Base-by-base conservation (phyloP, 2,888 invertebrate species). In the Leucophenga montana region DNA sequence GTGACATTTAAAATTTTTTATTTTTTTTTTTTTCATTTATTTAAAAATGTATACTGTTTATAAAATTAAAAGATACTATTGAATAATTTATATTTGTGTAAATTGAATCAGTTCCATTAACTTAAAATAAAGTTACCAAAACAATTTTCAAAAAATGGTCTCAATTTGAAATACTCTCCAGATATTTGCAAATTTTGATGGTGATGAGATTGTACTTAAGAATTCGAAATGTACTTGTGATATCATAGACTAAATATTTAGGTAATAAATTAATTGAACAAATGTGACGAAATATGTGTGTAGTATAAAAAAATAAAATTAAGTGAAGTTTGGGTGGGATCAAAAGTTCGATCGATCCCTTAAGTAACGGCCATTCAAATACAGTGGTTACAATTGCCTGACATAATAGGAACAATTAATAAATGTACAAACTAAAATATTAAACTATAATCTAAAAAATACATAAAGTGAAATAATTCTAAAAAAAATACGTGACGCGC, bases 301-400 rank as follows among this genome's bases (percentile, higher is more conserved):
- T n/a, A 11, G 1, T 16, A 16, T 50, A n/a, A n/a, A 16, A 48
- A 1, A 50, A 50, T 57, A 46, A 48, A 46, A 46, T 64, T 46
- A 57, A 27, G 57, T 57, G 31, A 27, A 27, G 57, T 57, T 57
- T 57, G n/a, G 18, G 14, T 13, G 50, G 18, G 50, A 50, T 50
- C 50, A 50, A 50, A 39, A 8, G 72, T 73, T 70, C 69, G 69
- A 61, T 20, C 44, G 39, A 62, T 68, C 27, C 64, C 66, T 79
- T 82, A 82, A 82, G 82, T 82, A 84, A 76, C 78, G 70, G 83
- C 83, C 84, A 80, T 80, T 83, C 68, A 69, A 73, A 71, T 80
- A 75, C 73, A 73, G 75, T 64, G 39, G 27, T 27, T 27, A 27
- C 62, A 72, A 66, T 72, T 74, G 83, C 83, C 80, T 83, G 80